A percentile compares a stretch with the other conserved stretches of the same genome.
phyloP scores from a whole-genome alignment of 2,113 vertebrate genomes.

The Ariopsis seemanni region DNA sequence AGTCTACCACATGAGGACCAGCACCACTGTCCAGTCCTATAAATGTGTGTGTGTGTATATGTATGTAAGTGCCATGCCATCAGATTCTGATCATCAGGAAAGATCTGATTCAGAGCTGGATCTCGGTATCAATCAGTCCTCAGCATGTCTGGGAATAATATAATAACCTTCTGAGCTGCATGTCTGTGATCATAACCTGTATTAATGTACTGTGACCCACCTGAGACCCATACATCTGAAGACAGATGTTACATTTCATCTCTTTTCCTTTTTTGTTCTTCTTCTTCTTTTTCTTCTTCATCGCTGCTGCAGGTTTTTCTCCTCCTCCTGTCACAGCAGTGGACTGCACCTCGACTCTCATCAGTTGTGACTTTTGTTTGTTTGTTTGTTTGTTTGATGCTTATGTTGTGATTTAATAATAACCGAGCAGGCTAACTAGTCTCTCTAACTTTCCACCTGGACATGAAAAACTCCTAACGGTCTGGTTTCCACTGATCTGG shows the following conservation, averaged over 20 bases:
- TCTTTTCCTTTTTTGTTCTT: not conserved
- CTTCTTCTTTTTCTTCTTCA: not conserved
- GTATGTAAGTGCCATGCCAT: not conserved
- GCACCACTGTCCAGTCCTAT: not conserved
- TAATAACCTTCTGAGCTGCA: not conserved
- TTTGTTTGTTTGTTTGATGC: too few relatives aligned
- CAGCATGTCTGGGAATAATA: not conserved
- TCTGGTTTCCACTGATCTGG: not conserved
- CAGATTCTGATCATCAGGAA: not conserved
- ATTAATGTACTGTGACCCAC: not conserved
- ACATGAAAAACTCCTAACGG: not conserved
- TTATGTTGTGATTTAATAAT: not conserved
- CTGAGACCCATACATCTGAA: not conserved
- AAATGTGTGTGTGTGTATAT: not conserved
- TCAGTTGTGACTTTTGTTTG: not conserved
- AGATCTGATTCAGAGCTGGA: not conserved
- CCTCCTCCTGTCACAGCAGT: not conserved
- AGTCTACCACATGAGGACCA: not conserved
- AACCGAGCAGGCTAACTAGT: not conserved
- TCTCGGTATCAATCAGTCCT: not conserved
- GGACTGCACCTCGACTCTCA: not conserved
- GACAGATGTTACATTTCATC: constrained; percentile 16
- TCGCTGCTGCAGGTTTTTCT: not conserved
- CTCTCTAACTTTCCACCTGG: not conserved
- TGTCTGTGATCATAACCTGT: not conserved